These are phyloP conservation scores for Phymanthus crucifer DNA, from an alignment of 92 coral and sea anemone species.

Conservation along the genomic window DNA sequence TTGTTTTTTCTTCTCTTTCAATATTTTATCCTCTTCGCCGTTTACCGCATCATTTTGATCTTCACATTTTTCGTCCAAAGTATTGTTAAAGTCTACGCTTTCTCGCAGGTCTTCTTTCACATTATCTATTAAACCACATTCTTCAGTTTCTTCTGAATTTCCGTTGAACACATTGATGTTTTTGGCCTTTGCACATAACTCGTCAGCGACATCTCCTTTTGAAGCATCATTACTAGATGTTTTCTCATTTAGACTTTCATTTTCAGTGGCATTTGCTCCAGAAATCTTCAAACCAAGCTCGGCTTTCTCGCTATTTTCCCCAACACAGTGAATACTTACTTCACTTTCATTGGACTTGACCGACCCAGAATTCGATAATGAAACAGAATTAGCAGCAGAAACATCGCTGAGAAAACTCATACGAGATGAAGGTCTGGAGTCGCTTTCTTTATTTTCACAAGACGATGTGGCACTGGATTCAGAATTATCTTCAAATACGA, in stretches of 20 bases:
- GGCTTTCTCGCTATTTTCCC: neutral
- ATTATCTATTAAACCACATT: neutral
- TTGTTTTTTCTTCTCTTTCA: neutral
- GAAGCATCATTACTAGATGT: neutral
- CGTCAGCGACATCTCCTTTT: neutral
- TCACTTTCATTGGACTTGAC: conserved; percentile 21
- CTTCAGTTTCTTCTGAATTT: neutral
- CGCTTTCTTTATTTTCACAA: conserved; percentile 11
- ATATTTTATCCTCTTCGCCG: neutral
- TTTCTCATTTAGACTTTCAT: neutral
- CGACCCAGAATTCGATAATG: conserved; percentile 15
- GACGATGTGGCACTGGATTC: conserved; percentile 19
- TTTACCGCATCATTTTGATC: too few species aligned
- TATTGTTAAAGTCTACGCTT: neutral
- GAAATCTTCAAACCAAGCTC: neutral
- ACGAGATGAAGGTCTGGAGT: conserved; percentile 42
- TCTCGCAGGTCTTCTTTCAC: neutral
- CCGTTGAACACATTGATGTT: neutral
- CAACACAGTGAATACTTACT: neutral
- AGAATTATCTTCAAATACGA: conserved; percentile 20
- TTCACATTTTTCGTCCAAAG: neutral
- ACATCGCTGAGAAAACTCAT: conserved; percentile 48
- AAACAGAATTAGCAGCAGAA: conserved; percentile 14
- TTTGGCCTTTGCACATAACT: neutral
- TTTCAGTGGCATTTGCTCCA: neutral